These are phyloP conservation scores for Ceyx cyanopectus DNA, from an alignment of 2,113 vertebrate genomes.

Conservation along the genomic window DNA sequence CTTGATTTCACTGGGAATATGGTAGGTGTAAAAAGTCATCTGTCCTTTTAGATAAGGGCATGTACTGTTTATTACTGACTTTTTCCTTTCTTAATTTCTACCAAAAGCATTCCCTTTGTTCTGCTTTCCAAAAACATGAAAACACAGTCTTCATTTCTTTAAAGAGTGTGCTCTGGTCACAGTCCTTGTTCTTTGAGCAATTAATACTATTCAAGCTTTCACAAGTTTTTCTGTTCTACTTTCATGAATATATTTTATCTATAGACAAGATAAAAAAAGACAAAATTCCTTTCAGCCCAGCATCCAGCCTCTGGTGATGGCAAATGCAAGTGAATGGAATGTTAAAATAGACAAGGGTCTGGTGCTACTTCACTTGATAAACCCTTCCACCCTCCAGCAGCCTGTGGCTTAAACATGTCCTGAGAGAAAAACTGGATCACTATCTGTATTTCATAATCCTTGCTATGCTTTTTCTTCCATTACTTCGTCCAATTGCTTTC, in stretches of 20 bases:
- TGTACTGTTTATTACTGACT: neutral
- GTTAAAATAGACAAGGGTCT: neutral
- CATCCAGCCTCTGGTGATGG: neutral
- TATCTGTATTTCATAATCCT: neutral
- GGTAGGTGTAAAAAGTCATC: neutral
- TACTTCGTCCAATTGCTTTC: neutral
- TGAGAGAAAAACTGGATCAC: neutral
- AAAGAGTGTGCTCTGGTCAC: neutral
- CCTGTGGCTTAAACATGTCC: neutral
- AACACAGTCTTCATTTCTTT: neutral
- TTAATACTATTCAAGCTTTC: neutral
- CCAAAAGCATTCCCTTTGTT: neutral
- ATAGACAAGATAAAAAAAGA: neutral
- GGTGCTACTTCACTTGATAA: neutral
- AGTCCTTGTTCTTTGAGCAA: neutral
- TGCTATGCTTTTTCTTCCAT: neutral
- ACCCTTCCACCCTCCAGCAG: neutral
- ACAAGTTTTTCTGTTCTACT: neutral
- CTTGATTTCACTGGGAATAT: neutral
- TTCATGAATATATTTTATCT: neutral
- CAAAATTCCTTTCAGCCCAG: neutral
- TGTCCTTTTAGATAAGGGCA: neutral
- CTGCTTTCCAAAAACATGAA: neutral
- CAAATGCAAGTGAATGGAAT: neutral
- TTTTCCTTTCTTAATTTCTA: neutral